Evolutionary conservation across 2,888 invertebrate genomes (phyloP), one percentile per base, ranked within the genome.

Genomic region (Scaptomyza cyrtandrae): DNA sequence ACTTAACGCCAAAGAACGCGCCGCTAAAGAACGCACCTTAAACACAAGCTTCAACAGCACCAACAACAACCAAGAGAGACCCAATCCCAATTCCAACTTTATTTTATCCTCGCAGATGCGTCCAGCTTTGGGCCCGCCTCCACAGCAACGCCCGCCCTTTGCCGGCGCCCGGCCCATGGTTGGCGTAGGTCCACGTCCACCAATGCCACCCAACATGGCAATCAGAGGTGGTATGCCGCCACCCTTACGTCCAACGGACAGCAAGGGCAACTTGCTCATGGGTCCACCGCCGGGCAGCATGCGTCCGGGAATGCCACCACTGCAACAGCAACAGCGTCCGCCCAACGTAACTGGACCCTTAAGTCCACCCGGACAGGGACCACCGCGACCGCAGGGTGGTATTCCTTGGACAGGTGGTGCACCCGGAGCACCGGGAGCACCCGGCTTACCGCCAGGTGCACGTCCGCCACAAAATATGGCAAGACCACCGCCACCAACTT

Each of bases 221-320:
- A 72, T 62, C 27, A 80, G 73, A 14, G 75, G 88, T 41, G 78
- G 82, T n/a, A 82, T 85, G 76, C 90, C 88, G 29, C 93, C 93
- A 11, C 90, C 86, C 3, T 60, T 93, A 67, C 90, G 91, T 19
- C 87, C 93, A 54, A 86, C 92, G 52, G 93, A 93, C 81, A 93
- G 93, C 85, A 92, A 93, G 67, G 91, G 89, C 59, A 92, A 91
- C 58, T 80, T 93, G 59, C 59, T 90, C 29, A 80, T 90, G 81
- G 90, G 90, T 5, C 88, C 88, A 45, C 89, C 86, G 16, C 74
- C 84, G 16, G 87, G 79, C 41, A 74, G 77, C 31, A 75, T 84
- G 62, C 88, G 90, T 10, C 86, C 88, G 2, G 78, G 71, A 19
- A 71, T 75, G 66, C 78, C 82, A 13, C 80, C 73, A 0, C 82